These are phyloP conservation scores for Zele albiditarsus DNA, from an alignment of 2,888 invertebrate species.

Conservation along the genomic window DNA sequence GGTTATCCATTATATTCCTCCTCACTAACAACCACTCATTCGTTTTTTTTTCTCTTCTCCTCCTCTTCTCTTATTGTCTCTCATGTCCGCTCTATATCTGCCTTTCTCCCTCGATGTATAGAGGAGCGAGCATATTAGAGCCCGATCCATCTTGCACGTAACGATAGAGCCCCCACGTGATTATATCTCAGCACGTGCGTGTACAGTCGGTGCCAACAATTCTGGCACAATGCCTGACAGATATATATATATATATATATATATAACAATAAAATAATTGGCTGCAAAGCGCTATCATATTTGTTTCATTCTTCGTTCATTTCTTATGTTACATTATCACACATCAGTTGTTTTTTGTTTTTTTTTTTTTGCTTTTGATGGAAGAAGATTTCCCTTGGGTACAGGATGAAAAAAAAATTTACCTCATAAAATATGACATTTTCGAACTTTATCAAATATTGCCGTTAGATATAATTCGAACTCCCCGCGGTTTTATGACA, in stretches of 20 bases:
- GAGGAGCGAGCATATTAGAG: conserved; percentile 47
- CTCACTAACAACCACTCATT: not conserved
- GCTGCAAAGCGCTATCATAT: not conserved
- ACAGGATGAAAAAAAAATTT: not conserved
- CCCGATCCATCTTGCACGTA: conserved; percentile 51
- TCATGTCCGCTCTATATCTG: not conserved
- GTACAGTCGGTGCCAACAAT: conserved; percentile 37
- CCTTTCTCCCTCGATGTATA: conserved; percentile 25
- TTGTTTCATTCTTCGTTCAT: not conserved
- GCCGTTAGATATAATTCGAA: conserved; percentile 2
- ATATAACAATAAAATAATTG: not conserved
- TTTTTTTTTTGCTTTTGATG: not conserved
- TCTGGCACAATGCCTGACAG: conserved; percentile 12
- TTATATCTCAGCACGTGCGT: conserved; percentile 54
- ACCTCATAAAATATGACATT: not conserved
- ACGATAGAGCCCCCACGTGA: conserved; percentile 49
- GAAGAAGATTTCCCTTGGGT: not conserved
- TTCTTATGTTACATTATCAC: not conserved
- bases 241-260: not conserved
- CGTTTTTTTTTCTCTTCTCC: conserved; percentile 25
- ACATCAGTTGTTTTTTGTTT: not conserved
- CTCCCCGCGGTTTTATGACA: conserved; percentile 16
- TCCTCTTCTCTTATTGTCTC: not conserved
- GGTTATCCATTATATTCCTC: conserved; percentile 25
- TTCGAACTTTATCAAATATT: not conserved